phyloP scores from a whole-genome alignment of 2,888 invertebrate genomes.

The Blomia tropicalis region DNA sequence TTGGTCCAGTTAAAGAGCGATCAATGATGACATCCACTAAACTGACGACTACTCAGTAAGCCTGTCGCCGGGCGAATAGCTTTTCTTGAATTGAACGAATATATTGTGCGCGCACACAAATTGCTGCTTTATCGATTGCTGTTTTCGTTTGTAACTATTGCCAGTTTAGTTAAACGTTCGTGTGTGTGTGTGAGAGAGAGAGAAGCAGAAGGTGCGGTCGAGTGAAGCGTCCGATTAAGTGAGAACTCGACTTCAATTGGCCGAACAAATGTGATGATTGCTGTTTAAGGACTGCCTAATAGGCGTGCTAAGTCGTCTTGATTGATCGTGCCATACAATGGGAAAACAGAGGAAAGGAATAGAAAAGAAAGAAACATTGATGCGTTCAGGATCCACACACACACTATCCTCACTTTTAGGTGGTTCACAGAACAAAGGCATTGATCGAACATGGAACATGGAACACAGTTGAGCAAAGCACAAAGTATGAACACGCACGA shows the following conservation, averaged over 20 bases:
- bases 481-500: neutral
- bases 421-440: neutral
- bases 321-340: constrained; percentile 11
- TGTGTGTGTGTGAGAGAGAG: too few species aligned
- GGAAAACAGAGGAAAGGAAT: neutral
- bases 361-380: constrained; percentile 11
- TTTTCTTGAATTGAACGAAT: constrained; percentile 7
- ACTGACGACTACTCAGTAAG: neutral
- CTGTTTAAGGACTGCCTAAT: constrained; percentile 11
- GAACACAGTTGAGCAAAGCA: neutral
- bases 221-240: constrained; percentile 14
- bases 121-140: constrained; percentile 10
- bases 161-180: too few species aligned
- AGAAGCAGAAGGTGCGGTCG: constrained; percentile 5
- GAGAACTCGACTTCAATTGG: constrained; percentile 15
- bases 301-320: constrained; percentile 17
- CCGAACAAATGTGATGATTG: constrained; percentile 14
- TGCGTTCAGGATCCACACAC: too few species aligned
- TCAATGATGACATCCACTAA: neutral
- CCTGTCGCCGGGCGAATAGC: constrained; percentile 1
- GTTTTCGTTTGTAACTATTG: too few species aligned
- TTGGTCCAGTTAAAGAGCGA: too few species aligned
- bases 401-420: too few species aligned
- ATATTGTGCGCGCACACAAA: constrained; percentile 11
- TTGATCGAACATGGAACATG: too few species aligned